Evolutionary conservation across 2,113 vertebrate genomes (phyloP).

Genomic region (Eulemur rufifrons): DNA sequence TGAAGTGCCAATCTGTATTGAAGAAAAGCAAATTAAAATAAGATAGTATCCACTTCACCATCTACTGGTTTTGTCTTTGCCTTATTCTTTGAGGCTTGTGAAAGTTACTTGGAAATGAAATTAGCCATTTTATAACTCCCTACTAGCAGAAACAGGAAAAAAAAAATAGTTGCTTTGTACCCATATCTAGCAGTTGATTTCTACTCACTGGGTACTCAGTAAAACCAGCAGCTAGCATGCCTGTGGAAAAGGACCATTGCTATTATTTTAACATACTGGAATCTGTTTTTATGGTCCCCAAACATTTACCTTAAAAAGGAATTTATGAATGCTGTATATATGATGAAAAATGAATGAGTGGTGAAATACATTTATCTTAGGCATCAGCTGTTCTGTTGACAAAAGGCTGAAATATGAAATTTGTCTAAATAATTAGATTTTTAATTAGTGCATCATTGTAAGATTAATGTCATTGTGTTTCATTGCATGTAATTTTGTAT

Average conservation of each 20-base stretch:
- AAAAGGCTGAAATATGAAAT: slow-evolving; percentile 83
- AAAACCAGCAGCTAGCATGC: neutral
- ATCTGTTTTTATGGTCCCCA: slow-evolving; percentile 61
- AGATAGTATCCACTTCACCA: neutral
- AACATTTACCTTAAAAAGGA: slow-evolving; percentile 67
- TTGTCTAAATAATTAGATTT: slow-evolving; percentile 85
- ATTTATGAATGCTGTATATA: slow-evolving; percentile 55
- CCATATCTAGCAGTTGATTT: neutral
- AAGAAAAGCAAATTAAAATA: neutral
- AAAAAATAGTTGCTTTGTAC: neutral
- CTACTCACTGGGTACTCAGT: neutral
- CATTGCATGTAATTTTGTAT: slow-evolving; percentile 66
- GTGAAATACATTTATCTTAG: slow-evolving; percentile 75
- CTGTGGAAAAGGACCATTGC: slow-evolving; percentile 23
- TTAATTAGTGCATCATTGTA: slow-evolving; percentile 82
- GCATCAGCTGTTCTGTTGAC: slow-evolving; percentile 75
- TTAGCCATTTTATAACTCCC: neutral
- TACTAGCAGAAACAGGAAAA: neutral
- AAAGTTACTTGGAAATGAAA: neutral
- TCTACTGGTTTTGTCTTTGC: neutral
- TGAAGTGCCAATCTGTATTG: neutral
- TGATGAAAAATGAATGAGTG: slow-evolving; percentile 75
- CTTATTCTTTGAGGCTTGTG: neutral
- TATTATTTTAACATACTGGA: neutral
- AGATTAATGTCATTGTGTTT: slow-evolving; percentile 76